Base-by-base conservation (phyloP, 2,888 invertebrate genomes). In the Atrina japonica region DNA sequence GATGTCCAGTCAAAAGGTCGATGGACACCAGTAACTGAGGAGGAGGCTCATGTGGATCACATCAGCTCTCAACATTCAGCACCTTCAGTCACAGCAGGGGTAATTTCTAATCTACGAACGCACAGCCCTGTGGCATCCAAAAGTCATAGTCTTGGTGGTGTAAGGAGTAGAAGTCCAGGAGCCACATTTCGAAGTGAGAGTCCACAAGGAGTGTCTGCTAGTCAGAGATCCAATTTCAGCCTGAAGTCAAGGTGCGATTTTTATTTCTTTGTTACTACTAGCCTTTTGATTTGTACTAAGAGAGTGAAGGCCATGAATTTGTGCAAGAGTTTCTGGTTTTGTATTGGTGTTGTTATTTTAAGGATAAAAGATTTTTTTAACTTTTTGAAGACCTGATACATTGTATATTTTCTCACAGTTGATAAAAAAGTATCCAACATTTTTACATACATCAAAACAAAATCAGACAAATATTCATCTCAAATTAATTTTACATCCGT, bases 151-250 rank as follows among this genome's bases (percentile, higher is more conserved):
- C 40, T 56, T 25, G 53, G 21, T 30, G 41, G 63, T 59, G 71
- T 58, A 23, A 68, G 70, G 52, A 61, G 64, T 52, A 29, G 49
- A 30, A 71, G 69, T 63, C 69, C 75, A 55, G 73, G 55, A 9
- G 29, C 61, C 47, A 29, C 63, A 47, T n/a, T 52, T 9, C 55
- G 66, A 14, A 65, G 53, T 43, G 73, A 73, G 29, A 68, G 68
- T 27, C 65, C 65, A 45, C 60, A 60, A 30, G 43, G 27, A 40
- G 61, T 63, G 14, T 56, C 70, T n/a, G 60, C 55, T 27, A 66
- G 59, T 60, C 70, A 70, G 25, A 70, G 35, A 40, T 58, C 60
- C 29, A 35, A 35, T 11, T 21, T 16, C 16, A 23, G 18, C 50
- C 16, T 59, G 7, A 56, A 50, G 21, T 69, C 63, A 16, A 63